Evolutionary conservation across 2,888 invertebrate species (phyloP).

Genomic region (Hyposoter didymator): DNA sequence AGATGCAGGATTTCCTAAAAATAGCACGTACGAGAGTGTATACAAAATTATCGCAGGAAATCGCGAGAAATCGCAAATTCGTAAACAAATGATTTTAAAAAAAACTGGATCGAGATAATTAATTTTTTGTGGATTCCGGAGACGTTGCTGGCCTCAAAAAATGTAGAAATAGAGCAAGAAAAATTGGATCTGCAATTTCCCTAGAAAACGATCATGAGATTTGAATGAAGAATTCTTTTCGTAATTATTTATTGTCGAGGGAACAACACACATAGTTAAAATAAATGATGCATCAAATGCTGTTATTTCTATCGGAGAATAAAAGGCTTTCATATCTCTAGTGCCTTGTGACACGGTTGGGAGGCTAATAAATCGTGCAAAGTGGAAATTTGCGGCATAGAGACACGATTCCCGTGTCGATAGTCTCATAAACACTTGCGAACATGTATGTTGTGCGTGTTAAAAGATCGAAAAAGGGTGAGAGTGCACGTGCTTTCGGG

Average conservation of each 20-base stretch:
- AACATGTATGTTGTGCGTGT: conserved; percentile 24
- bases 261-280: neutral
- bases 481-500: conserved; percentile 54
- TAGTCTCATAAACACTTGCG: conserved; percentile 6
- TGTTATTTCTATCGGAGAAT: neutral
- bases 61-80: neutral
- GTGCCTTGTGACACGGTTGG: neutral
- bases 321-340: neutral
- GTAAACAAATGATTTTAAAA: neutral
- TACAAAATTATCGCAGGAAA: too few relatives aligned
- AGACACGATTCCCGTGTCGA: neutral
- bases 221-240: neutral
- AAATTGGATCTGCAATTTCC: neutral
- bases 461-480: conserved; percentile 47
- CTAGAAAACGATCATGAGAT: neutral
- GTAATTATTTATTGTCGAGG: neutral
- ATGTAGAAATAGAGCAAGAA: neutral
- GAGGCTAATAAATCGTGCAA: conserved; percentile 1
- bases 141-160: neutral
- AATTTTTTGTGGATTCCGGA: too few relatives aligned
- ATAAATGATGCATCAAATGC: neutral
- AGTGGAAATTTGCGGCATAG: conserved; percentile 11
- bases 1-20: neutral
- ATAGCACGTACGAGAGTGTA: neutral
- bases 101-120: too few relatives aligned